Conservation (phyloP, 35 echinoderm and acorn worm species). For the Strongylocentrotus purpuratus region DNA sequence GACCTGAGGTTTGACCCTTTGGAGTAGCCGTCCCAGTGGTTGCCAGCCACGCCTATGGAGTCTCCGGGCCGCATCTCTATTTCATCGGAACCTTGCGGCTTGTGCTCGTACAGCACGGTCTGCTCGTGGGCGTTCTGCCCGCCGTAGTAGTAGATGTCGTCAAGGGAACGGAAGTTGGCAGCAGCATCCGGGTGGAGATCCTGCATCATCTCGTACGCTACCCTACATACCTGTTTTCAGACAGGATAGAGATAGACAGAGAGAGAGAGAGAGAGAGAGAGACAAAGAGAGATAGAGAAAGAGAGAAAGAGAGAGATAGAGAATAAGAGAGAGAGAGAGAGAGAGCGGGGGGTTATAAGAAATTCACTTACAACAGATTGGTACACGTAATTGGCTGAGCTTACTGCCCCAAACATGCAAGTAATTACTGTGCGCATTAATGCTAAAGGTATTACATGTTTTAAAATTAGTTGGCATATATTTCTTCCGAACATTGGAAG, state of each 20-base stretch:
- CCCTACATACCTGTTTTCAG: conserved; percentile 82
- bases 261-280: too few species aligned
- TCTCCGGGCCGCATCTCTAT: conserved; percentile 74
- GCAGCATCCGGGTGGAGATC: conserved; percentile 73
- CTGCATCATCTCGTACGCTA: conserved; percentile 98
- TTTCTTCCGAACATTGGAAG: too few species aligned
- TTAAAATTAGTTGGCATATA: too few species aligned
- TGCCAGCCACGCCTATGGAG: conserved; percentile 87
- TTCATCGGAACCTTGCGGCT: conserved; percentile 60
- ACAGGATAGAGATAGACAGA: neutral
- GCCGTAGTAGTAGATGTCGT: conserved; percentile 95
- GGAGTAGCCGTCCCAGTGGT: conserved; percentile 97
- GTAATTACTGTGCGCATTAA: too few species aligned
- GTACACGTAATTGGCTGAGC: too few species aligned
- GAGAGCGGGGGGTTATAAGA: too few species aligned
- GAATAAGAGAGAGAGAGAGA: too few species aligned
- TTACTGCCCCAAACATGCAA: too few species aligned
- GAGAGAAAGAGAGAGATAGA: too few species aligned
- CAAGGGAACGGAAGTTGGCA: conserved; percentile 86
- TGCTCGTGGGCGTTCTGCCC: conserved; percentile 91
- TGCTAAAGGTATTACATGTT: too few species aligned
- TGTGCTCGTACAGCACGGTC: conserved; percentile 74
- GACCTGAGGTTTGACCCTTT: conserved; percentile 77
- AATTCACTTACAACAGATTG: too few species aligned
- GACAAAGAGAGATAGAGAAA: too few species aligned